These are phyloP conservation scores for Lamellibrachia columna DNA, from an alignment of 2,888 invertebrate genomes.

Conservation along the genomic window DNA sequence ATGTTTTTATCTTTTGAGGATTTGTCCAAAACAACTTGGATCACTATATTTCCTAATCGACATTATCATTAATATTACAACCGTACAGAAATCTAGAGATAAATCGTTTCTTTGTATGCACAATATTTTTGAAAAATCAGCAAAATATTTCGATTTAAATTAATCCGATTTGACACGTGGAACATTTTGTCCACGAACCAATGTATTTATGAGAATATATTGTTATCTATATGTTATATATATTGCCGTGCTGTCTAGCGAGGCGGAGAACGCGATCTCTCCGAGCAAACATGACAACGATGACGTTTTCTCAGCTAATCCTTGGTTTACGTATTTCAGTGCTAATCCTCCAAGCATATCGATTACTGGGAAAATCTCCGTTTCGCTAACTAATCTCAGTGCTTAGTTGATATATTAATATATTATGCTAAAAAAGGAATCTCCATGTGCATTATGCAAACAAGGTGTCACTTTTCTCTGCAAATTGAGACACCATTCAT, in stretches of 20 bases:
- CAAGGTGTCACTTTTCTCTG: not conserved
- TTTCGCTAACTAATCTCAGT: not conserved
- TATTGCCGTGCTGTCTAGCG: not conserved
- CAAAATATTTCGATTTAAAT: not conserved
- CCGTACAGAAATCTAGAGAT: not conserved
- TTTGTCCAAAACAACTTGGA: not conserved
- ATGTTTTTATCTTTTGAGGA: not conserved
- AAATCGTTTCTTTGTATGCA: not conserved
- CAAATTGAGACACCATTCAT: not conserved
- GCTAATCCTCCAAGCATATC: not conserved
- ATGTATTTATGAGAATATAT: not conserved
- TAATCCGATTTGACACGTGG: not conserved
- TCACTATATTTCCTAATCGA: not conserved
- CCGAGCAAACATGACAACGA: not conserved
- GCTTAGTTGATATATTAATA: not conserved
- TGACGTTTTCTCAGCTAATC: not conserved
- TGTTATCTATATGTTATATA: no score
- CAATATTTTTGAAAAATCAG: not conserved
- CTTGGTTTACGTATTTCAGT: not conserved
- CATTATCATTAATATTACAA: not conserved
- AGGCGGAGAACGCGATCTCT: not conserved
- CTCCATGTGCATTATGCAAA: not conserved
- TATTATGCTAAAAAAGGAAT: not conserved
- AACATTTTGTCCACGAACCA: not conserved
- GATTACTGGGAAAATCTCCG: not conserved